Evolutionary conservation across 1,140 invertebrate species (phyloP).

Genomic region (Arctopsyche grandis): DNA sequence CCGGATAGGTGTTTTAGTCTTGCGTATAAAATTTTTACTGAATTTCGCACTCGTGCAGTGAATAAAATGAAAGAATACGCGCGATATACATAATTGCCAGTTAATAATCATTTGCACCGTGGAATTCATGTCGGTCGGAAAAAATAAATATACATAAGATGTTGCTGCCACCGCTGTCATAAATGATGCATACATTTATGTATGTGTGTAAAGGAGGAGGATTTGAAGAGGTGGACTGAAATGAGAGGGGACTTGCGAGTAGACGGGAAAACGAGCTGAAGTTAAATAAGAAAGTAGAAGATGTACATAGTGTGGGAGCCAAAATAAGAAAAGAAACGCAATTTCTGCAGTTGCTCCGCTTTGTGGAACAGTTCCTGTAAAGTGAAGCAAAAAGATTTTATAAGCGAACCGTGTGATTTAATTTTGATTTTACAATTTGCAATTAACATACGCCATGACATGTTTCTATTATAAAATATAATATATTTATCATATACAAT

Average conservation of each 20-base stretch:
- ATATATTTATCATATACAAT: no score
- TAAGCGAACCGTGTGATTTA: no score
- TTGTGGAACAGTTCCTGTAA: not conserved
- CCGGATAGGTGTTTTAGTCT: no score
- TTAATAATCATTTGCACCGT: no score
- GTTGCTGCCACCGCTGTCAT: not conserved
- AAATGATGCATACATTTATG: constrained; percentile 2
- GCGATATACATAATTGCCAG: no score
- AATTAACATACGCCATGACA: no score
- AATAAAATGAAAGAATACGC: no score
- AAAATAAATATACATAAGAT: not conserved
- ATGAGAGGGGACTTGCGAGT: not conserved
- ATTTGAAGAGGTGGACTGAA: constrained; percentile 6
- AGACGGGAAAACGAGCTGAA: not conserved
- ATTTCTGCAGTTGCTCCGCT: not conserved
- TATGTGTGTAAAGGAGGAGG: not conserved
- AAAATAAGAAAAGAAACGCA: constrained; percentile 36
- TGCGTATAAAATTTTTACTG: no score
- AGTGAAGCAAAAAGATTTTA: not conserved
- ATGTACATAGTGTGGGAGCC: constrained; percentile 4
- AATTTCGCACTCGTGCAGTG: no score
- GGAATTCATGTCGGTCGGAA: no score
- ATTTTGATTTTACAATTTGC: no score
- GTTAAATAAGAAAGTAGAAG: constrained; percentile 19
- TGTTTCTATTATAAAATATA: no score